These are phyloP conservation scores for Sipha maydis DNA, from an alignment of 2,888 invertebrate genomes.

Conservation along the genomic window DNA sequence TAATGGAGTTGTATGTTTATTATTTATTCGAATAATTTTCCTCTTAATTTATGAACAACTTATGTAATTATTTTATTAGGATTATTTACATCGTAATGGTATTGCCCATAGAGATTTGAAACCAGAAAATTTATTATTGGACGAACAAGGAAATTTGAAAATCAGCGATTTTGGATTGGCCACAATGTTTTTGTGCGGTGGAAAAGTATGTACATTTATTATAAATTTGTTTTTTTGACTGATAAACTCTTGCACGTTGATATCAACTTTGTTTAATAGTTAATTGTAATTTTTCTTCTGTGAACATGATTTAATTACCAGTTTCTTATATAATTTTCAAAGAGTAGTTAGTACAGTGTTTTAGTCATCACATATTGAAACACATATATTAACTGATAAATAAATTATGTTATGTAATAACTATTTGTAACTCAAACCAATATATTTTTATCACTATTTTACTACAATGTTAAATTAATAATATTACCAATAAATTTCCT, in stretches of 20 bases:
- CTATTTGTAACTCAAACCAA: not conserved
- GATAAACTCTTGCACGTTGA: no score
- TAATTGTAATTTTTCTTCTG: no score
- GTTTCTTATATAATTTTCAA: no score
- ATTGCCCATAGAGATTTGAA: slow-evolving; percentile 95
- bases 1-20: slow-evolving; percentile 76
- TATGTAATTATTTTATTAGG: slow-evolving; percentile 67
- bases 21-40: not conserved
- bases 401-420: not conserved
- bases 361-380: slow-evolving; percentile 21
- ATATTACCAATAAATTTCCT: not conserved
- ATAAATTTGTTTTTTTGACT: no score
- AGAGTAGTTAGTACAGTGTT: no score
- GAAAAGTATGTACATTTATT: not conserved
- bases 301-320: no score
- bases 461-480: not conserved
- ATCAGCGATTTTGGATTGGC: slow-evolving; percentile 98
- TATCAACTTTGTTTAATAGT: no score
- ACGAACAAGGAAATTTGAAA: slow-evolving; percentile 85
- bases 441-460: not conserved
- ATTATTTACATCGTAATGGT: slow-evolving; percentile 88
- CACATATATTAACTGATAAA: no score
- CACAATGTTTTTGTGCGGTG: slow-evolving; percentile 72
- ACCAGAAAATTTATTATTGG: slow-evolving; percentile 94
- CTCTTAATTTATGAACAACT: not conserved